Evolutionary conservation across 2,797 vertebrate genomes (phyloP).

Genomic region (Danio choprae): DNA sequence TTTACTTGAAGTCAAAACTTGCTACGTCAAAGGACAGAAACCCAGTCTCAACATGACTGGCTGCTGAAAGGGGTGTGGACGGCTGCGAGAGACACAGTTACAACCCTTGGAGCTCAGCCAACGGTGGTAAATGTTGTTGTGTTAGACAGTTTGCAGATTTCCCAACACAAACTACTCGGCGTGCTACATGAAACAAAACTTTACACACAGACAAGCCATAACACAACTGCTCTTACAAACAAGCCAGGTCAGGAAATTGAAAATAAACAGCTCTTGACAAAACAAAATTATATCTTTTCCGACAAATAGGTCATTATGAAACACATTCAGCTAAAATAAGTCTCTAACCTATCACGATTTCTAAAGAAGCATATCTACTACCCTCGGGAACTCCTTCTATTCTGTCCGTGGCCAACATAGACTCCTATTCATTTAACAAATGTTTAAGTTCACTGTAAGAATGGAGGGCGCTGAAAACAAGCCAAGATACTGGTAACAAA

Average conservation of each 20-base stretch:
- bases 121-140: neutral
- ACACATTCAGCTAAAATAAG: neutral
- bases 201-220: constrained; percentile 23
- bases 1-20: neutral
- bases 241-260: neutral
- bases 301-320: neutral
- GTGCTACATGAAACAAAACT: neutral
- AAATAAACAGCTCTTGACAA: neutral
- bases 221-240: neutral
- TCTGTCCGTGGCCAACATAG: neutral
- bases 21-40: neutral
- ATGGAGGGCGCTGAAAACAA: neutral
- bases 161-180: neutral
- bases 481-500: neutral
- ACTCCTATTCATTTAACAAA: neutral
- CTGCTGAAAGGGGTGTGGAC: constrained; percentile 14
- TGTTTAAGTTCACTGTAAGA: neutral
- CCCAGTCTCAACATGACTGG: constrained; percentile 15
- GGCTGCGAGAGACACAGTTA: constrained; percentile 13
- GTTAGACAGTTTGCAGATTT: neutral
- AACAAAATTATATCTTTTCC: neutral
- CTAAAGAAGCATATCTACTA: constrained; percentile 11
- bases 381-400: neutral
- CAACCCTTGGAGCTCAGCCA: constrained; percentile 25
- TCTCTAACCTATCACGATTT: neutral